Percentiles rank a stretch among this genome's conserved stretches.
phyloP scores from a whole-genome alignment of 1,140 invertebrate species.

The Ericerus pela region DNA sequence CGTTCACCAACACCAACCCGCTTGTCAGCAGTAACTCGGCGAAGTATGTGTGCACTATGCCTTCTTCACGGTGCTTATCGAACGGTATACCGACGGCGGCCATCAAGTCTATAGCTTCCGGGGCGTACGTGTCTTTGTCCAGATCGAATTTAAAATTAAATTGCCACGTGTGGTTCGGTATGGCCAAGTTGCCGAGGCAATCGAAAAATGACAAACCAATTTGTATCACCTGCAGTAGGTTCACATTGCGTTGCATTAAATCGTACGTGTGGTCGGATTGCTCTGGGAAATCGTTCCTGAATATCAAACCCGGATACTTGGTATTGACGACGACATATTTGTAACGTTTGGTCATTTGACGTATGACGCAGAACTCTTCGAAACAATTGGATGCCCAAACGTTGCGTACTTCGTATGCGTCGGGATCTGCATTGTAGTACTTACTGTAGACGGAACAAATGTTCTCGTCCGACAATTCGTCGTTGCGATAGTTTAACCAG shows the following conservation, averaged over 20 bases:
- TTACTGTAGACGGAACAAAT: not conserved
- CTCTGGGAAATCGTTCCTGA: slow-evolving; percentile 3
- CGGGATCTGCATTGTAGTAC: not conserved
- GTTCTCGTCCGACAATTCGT: not conserved
- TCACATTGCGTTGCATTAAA: slow-evolving; percentile 40
- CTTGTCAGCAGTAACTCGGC: slow-evolving; percentile 49
- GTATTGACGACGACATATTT: not conserved
- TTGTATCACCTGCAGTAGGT: slow-evolving; percentile 47
- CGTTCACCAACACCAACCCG: slow-evolving; percentile 44
- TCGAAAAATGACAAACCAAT: slow-evolving; percentile 43
- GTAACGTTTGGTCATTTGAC: slow-evolving; percentile 7
- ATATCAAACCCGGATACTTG: not conserved
- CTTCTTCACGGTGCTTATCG: slow-evolving; percentile 43
- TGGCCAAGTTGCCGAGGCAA: slow-evolving; percentile 37
- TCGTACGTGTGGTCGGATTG: slow-evolving; percentile 5
- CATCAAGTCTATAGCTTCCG: slow-evolving; percentile 46
- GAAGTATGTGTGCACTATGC: slow-evolving; percentile 45
- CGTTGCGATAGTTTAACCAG: not conserved
- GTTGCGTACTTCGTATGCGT: not conserved
- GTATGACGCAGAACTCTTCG: not conserved
- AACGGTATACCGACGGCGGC: slow-evolving; percentile 47
- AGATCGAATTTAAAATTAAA: slow-evolving; percentile 43
- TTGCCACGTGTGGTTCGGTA: slow-evolving; percentile 40
- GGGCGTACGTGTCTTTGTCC: slow-evolving; percentile 48
- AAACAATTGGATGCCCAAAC: slow-evolving; percentile 6